phyloP scores from a whole-genome alignment of 2,113 vertebrate genomes.

The Gobio gobio region DNA sequence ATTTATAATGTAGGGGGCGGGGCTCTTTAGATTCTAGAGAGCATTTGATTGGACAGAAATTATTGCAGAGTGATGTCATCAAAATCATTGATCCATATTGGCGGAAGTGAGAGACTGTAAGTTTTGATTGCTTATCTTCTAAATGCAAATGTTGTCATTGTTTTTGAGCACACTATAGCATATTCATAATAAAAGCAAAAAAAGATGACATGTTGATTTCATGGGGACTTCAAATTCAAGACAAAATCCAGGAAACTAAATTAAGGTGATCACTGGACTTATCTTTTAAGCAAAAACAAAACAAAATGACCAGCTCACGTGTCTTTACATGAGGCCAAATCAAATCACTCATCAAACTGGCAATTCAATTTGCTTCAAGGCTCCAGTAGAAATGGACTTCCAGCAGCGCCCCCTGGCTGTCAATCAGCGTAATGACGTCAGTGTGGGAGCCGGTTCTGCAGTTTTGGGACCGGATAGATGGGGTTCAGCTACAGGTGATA shows the following conservation, averaged over 20 bases:
- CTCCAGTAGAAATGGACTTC: not conserved
- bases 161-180: too few species aligned
- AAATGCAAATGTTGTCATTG: too few species aligned
- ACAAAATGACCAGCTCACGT: not conserved
- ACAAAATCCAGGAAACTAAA: not conserved
- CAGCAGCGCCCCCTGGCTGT: constrained; percentile 23
- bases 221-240: not conserved
- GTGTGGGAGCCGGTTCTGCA: not conserved
- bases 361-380: not conserved
- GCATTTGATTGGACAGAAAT: too few species aligned
- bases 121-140: too few species aligned
- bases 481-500: not conserved
- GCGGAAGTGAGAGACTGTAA: too few species aligned
- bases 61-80: too few species aligned
- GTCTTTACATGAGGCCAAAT: not conserved
- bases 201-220: too few species aligned
- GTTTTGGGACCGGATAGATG: not conserved
- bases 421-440: not conserved
- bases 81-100: too few species aligned
- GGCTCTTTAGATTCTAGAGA: too few species aligned
- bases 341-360: not conserved
- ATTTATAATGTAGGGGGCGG: too few species aligned
- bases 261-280: not conserved
- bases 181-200: too few species aligned
- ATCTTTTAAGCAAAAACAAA: not conserved